Conservation (phyloP, 2,888 invertebrate genomes). For the Stenodema calcarata region DNA sequence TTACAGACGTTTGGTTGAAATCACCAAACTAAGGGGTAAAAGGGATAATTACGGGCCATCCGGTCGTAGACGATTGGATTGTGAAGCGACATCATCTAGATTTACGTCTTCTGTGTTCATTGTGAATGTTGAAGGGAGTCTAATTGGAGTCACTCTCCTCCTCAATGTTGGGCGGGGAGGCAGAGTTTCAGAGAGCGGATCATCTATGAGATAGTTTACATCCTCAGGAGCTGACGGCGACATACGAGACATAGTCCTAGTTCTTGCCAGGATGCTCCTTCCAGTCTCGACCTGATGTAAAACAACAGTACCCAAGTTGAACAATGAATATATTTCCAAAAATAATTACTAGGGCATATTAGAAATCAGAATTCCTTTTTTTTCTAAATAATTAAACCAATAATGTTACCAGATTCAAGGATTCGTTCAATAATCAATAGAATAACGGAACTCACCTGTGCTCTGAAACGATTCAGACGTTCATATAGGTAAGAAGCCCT, state of each 20-base stretch:
- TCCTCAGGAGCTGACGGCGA: conserved; percentile 53
- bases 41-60: neutral
- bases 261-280: conserved; percentile 43
- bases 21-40: neutral
- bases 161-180: conserved; percentile 19
- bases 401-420: no score
- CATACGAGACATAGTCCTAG: conserved; percentile 47
- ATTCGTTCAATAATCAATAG: no score
- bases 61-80: neutral
- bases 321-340: no score
- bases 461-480: conserved; percentile 48
- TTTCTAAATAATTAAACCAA: no score
- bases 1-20: no score
- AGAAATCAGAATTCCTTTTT: no score
- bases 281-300: conserved; percentile 50
- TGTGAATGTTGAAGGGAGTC: neutral
- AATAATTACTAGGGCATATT: no score
- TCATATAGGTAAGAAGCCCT: conserved; percentile 47
- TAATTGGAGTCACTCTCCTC: neutral
- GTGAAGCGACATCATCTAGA: neutral
- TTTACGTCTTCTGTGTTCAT: neutral
- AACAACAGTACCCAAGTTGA: neutral
- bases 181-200: conserved; percentile 33
- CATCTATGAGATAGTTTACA: conserved; percentile 48
- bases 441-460: conserved; percentile 40